Percentiles rank a stretch among this genome's conserved stretches.
phyloP scores from a whole-genome alignment of 2,113 vertebrate species.

The Sander vitreus region DNA sequence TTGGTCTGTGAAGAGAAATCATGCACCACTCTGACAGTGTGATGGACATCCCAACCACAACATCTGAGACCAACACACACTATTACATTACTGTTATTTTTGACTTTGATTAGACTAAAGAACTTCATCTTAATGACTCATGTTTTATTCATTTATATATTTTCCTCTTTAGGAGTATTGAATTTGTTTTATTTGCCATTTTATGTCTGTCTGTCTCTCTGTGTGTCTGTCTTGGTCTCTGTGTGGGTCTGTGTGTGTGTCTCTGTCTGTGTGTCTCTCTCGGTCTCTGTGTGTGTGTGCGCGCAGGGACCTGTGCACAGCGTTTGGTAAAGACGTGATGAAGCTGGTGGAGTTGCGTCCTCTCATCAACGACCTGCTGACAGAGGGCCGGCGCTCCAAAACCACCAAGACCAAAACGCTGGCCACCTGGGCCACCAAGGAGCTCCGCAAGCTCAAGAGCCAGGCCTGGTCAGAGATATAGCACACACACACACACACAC shows the following conservation, averaged over 20 bases:
- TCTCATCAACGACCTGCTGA: constrained; percentile 96
- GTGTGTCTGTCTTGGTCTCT: neutral
- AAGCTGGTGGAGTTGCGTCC: constrained; percentile 97
- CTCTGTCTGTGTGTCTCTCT: neutral
- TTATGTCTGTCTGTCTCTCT: neutral
- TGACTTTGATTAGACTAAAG: too few relatives aligned
- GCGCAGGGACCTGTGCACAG: constrained; percentile 93
- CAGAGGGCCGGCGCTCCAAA: constrained; percentile 96
- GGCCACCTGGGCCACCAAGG: constrained; percentile 98
- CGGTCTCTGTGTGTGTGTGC: neutral
- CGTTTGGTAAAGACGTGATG: constrained; percentile 97
- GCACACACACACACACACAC: neutral
- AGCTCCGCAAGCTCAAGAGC: constrained; percentile 98
- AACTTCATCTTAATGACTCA: too few relatives aligned
- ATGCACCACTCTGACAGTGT: too few relatives aligned
- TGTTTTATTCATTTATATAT: too few relatives aligned
- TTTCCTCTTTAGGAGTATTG: neutral
- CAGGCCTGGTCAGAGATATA: constrained; percentile 90
- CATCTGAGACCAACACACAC: too few relatives aligned
- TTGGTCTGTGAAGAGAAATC: too few relatives aligned
- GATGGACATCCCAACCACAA: too few relatives aligned
- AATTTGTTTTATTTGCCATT: neutral
- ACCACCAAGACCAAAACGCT: constrained; percentile 97
- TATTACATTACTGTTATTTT: too few relatives aligned
- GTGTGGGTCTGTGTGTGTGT: neutral